phyloP scores from a whole-genome alignment of 2,113 vertebrate species.

The Chionomys nivalis region DNA sequence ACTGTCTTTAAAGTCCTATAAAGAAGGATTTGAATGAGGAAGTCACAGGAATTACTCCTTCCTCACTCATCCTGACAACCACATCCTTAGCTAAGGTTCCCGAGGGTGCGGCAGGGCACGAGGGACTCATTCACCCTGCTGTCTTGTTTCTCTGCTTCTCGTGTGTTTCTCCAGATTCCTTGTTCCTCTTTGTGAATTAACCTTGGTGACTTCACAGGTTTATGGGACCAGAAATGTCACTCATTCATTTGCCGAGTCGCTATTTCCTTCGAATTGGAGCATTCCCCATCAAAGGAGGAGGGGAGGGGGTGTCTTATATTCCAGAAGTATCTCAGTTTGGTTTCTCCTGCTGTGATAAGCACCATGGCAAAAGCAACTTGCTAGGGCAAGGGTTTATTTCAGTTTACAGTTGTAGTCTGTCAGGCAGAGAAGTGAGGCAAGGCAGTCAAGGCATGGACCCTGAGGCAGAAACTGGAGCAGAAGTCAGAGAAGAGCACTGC shows the following conservation, averaged over 20 bases:
- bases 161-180: background rate
- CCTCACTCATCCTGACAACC: background rate
- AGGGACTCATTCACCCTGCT: background rate
- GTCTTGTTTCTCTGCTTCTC: background rate
- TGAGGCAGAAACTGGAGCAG: background rate
- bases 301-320: background rate
- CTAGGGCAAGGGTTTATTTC: background rate
- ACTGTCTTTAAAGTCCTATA: background rate
- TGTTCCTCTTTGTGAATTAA: background rate
- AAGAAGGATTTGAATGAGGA: background rate
- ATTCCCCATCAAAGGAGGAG: background rate
- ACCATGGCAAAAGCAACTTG: background rate
- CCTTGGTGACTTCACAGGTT: constrained; percentile 32
- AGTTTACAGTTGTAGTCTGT: background rate
- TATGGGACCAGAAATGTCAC: constrained; percentile 47
- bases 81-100: constrained; percentile 7
- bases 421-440: background rate
- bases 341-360: background rate
- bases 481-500: background rate
- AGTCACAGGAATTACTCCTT: background rate
- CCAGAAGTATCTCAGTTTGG: background rate
- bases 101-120: background rate
- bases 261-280: background rate
- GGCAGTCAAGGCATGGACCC: background rate
- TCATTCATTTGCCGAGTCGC: background rate